phyloP scores from a whole-genome alignment of 2,113 vertebrate genomes.

The Riparia riparia region DNA sequence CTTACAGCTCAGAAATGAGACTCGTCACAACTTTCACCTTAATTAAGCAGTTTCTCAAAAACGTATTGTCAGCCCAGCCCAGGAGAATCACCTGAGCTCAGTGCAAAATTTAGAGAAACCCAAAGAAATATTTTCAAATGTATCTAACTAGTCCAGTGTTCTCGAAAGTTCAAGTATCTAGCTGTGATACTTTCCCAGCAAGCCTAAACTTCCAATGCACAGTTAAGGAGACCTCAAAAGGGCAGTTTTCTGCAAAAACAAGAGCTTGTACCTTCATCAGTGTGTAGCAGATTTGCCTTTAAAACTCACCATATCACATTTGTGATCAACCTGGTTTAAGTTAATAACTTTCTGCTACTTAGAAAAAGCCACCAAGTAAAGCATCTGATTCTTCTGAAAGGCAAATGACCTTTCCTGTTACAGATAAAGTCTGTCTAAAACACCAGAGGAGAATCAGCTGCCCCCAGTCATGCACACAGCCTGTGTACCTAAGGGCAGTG shows the following conservation, averaged over 20 bases:
- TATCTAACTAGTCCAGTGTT: background rate
- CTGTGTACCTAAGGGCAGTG: background rate
- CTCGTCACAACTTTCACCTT: background rate
- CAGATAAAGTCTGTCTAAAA: background rate
- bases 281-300: background rate
- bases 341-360: background rate
- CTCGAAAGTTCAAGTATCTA: background rate
- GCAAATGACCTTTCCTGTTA: background rate
- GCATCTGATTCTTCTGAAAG: background rate
- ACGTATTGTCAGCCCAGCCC: background rate
- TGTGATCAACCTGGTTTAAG: background rate
- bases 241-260: background rate
- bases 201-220: background rate
- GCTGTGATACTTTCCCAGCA: background rate
- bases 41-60: background rate
- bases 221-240: background rate
- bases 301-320: background rate
- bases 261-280: background rate
- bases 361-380: background rate
- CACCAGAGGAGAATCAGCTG: background rate
- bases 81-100: background rate
- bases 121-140: background rate
- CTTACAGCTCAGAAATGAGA: background rate
- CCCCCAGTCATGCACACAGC: background rate
- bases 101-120: background rate